Conservation (phyloP, 2,113 vertebrate species). For the Equus przewalskii region DNA sequence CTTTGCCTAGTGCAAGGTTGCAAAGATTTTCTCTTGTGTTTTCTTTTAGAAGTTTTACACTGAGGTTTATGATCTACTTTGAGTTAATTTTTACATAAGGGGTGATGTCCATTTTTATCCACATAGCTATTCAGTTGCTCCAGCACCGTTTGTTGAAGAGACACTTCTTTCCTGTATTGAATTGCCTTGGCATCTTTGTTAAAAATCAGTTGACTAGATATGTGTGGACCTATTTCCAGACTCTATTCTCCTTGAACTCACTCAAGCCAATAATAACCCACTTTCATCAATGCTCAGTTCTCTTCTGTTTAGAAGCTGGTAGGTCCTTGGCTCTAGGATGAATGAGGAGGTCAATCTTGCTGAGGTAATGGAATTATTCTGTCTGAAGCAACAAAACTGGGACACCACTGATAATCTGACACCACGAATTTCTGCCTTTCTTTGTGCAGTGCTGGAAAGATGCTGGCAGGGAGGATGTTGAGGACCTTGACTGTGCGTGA, state of each 20-base stretch:
- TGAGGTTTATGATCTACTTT: background rate
- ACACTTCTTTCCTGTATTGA: background rate
- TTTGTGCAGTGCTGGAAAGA: background rate
- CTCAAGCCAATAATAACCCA: background rate
- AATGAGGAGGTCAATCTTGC: background rate
- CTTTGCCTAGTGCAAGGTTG: background rate
- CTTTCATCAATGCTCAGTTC: background rate
- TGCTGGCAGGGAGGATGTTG: background rate
- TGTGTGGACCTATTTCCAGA: background rate
- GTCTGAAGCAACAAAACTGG: background rate
- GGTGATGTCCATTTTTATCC: background rate
- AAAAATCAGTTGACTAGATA: background rate
- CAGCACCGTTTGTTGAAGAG: background rate
- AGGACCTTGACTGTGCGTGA: background rate
- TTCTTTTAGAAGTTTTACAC: constrained; percentile 3
- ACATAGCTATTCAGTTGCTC: background rate
- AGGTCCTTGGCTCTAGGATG: background rate
- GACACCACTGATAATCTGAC: too few species aligned
- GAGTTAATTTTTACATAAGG: background rate
- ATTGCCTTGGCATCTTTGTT: background rate
- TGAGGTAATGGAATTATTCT: background rate
- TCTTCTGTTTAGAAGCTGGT: background rate
- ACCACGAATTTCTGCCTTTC: background rate
- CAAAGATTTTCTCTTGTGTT: background rate
- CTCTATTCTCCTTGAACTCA: background rate